phyloP scores from a whole-genome alignment of 2,888 invertebrate genomes.

The Doris montereyensis region DNA sequence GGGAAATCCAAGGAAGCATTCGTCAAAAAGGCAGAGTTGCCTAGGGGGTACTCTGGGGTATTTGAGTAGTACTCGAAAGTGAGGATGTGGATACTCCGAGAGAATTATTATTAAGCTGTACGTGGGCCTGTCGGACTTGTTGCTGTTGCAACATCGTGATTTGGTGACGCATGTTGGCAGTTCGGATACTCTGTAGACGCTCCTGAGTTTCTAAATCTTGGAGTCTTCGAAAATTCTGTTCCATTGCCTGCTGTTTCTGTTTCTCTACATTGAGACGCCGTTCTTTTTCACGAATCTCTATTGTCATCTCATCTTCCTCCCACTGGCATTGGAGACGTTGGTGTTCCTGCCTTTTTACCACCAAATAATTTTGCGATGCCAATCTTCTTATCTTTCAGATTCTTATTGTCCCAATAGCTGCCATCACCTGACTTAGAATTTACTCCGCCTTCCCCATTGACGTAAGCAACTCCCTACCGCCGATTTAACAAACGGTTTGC shows the following conservation, averaged over 20 bases:
- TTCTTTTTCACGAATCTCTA: slow-evolving; percentile 52
- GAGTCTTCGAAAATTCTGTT: slow-evolving; percentile 53
- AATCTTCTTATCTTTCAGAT: slow-evolving; percentile 36
- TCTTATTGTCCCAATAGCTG: no score
- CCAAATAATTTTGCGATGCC: slow-evolving; percentile 48
- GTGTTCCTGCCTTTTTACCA: slow-evolving; percentile 54
- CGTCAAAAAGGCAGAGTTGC: no score
- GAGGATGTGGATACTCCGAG: no score
- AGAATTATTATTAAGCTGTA: slow-evolving; percentile 48
- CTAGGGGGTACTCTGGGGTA: no score
- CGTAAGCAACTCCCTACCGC: slow-evolving; percentile 61
- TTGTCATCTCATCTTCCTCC: slow-evolving; percentile 45
- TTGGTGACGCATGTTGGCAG: slow-evolving; percentile 50
- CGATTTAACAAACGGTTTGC: slow-evolving; percentile 21
- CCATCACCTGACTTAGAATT: no score
- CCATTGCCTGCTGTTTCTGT: slow-evolving; percentile 54
- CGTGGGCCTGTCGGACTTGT: slow-evolving; percentile 37
- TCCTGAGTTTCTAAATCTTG: slow-evolving; percentile 57
- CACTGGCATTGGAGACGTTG: slow-evolving; percentile 50
- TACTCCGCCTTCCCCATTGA: no score
- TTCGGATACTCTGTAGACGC: slow-evolving; percentile 53
- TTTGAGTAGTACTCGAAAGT: no score
- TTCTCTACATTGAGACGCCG: slow-evolving; percentile 55
- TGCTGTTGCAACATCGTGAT: slow-evolving; percentile 51
- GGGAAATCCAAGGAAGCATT: no score